phyloP scores from a whole-genome alignment of 2,797 vertebrate genomes.

The Malurus leucopterus region DNA sequence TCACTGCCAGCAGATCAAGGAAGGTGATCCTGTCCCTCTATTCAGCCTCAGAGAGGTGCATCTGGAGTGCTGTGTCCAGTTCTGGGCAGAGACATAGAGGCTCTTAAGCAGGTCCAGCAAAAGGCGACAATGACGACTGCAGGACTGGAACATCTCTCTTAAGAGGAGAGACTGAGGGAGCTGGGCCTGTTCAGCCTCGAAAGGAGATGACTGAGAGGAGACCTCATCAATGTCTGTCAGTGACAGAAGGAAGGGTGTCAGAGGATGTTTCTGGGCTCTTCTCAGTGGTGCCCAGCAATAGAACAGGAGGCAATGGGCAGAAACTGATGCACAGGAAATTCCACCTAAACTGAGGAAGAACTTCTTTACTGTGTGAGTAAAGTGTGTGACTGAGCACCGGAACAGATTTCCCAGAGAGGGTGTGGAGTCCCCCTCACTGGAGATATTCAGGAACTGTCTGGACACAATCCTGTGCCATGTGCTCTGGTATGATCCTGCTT shows the following conservation, averaged over 20 bases:
- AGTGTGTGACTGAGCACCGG: not conserved
- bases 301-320: fast-evolving
- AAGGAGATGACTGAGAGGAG: fast-evolving
- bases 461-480: not conserved
- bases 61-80: not conserved
- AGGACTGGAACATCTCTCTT: not conserved
- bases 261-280: not conserved
- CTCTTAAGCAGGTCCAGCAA: fast-evolving
- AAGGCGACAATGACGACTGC: fast-evolving
- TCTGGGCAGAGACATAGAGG: not conserved
- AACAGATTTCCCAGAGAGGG: not conserved
- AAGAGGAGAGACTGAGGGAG: not conserved
- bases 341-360: not conserved
- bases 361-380: not conserved
- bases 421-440: not conserved
- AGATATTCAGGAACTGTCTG: not conserved
- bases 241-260: not conserved
- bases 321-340: not conserved
- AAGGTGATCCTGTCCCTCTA: not conserved
- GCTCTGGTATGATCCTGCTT: not conserved
- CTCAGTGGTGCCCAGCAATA: fast-evolving
- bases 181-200: fast-evolving
- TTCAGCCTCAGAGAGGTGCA: not conserved
- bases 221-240: not conserved
- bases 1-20: not conserved